Percentiles rank a stretch among this genome's conserved stretches.
phyloP scores from a whole-genome alignment of 2,797 vertebrate genomes.

The Dallia pectoralis region DNA sequence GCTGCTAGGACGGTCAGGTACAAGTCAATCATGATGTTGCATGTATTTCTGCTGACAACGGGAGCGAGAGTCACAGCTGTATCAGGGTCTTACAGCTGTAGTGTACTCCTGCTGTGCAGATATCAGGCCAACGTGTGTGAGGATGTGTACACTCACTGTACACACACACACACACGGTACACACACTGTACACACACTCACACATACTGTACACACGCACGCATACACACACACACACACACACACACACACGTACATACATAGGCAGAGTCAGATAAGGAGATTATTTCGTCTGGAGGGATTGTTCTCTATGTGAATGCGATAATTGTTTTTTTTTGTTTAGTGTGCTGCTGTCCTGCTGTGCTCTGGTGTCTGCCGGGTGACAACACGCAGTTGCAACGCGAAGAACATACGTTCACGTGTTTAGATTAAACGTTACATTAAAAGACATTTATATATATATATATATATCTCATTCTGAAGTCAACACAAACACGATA shows the following conservation, averaged over 20 bases:
- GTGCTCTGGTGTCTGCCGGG: background rate
- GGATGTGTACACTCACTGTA: background rate
- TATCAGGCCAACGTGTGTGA: constrained; percentile 48
- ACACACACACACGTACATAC: constrained; percentile 30
- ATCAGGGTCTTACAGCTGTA: constrained; percentile 67
- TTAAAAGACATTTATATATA: too few species aligned
- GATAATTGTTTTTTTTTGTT: constrained; percentile 71
- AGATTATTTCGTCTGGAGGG: constrained; percentile 69
- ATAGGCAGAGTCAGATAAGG: constrained; percentile 62
- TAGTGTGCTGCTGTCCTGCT: constrained; percentile 44
- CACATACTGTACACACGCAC: too few species aligned
- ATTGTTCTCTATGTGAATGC: constrained; percentile 64
- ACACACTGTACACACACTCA: constrained; percentile 16
- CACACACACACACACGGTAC: constrained; percentile 21
- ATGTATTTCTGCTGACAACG: constrained; percentile 55
- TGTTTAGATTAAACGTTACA: too few species aligned
- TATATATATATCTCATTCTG: too few species aligned
- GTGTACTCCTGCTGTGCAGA: constrained; percentile 47
- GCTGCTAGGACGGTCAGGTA: constrained; percentile 60
- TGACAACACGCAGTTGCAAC: too few species aligned
- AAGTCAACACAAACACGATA: too few species aligned
- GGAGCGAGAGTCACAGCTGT: constrained; percentile 45
- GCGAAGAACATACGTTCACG: too few species aligned
- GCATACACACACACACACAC: constrained; percentile 25
- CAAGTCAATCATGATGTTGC: constrained; percentile 67